Conservation (phyloP, 2,113 vertebrate species). For the Fukomys damarensis region DNA sequence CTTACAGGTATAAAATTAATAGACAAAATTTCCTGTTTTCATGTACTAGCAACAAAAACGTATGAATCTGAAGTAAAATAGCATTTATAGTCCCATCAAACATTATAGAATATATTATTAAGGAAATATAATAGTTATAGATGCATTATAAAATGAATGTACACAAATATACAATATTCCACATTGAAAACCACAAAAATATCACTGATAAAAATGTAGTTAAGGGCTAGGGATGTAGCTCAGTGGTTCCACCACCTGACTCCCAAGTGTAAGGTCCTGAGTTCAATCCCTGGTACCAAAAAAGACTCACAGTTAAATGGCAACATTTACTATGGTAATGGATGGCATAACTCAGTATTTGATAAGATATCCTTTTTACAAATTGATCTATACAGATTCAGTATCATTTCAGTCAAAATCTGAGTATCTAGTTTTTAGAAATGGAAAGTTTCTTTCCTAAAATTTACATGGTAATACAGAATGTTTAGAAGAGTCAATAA, state of each 20-base stretch:
- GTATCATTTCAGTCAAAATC: neutral
- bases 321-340: neutral
- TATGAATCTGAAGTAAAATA: neutral
- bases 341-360: neutral
- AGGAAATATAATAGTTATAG: neutral
- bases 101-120: slow-evolving; percentile 13
- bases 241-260: no score
- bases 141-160: neutral
- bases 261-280: no score
- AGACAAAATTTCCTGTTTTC: neutral
- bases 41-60: neutral
- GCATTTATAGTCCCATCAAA: neutral
- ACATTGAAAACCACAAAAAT: neutral
- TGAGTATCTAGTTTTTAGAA: neutral
- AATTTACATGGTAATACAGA: neutral
- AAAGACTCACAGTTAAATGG: neutral
- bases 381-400: neutral
- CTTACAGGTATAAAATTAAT: neutral
- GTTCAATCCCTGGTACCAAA: no score
- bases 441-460: neutral
- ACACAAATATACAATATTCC: neutral
- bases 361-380: neutral
- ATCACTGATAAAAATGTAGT: neutral
- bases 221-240: no score
- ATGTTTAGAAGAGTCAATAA: slow-evolving; percentile 4